These are phyloP conservation scores for Neosalanx taihuensis DNA, from an alignment of 2,797 vertebrate genomes.

Conservation along the genomic window DNA sequence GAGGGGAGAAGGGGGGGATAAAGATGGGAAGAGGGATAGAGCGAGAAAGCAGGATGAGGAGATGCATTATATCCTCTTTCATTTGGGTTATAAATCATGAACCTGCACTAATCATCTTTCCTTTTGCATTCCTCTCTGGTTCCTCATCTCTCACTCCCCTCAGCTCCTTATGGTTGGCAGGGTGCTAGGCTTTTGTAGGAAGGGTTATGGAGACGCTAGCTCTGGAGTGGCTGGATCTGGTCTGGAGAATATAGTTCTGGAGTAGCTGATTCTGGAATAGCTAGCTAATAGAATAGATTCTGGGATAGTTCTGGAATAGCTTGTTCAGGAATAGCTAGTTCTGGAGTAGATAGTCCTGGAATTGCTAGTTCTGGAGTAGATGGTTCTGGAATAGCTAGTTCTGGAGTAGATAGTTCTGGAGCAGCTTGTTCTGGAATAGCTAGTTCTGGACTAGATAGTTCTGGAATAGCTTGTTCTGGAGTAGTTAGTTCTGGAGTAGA, in stretches of 20 bases:
- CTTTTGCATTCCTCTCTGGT: constrained; percentile 37
- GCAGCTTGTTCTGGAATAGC: no score
- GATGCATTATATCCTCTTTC: constrained; percentile 21
- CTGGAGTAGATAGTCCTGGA: no score
- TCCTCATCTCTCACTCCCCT: constrained; percentile 12
- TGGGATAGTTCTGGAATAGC: not conserved
- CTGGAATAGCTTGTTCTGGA: not conserved
- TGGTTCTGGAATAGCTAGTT: no score
- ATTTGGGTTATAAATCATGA: constrained; percentile 48
- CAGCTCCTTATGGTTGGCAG: constrained; percentile 48
- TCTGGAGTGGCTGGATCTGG: no score
- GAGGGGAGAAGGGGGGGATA: not conserved
- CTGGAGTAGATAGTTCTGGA: no score
- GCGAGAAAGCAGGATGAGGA: not conserved
- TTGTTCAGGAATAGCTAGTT: no score
- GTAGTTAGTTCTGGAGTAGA: no score
- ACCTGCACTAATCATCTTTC: constrained; percentile 39
- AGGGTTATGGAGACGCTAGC: no score
- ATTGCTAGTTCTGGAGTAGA: no score
- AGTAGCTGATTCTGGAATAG: not conserved
- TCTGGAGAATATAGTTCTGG: not conserved
- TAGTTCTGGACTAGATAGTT: not conserved
- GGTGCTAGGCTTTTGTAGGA: not conserved
- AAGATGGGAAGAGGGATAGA: not conserved
- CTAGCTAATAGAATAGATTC: not conserved